Conservation (phyloP, 2,888 invertebrate species). For the Phragmatobia fuliginosa region DNA sequence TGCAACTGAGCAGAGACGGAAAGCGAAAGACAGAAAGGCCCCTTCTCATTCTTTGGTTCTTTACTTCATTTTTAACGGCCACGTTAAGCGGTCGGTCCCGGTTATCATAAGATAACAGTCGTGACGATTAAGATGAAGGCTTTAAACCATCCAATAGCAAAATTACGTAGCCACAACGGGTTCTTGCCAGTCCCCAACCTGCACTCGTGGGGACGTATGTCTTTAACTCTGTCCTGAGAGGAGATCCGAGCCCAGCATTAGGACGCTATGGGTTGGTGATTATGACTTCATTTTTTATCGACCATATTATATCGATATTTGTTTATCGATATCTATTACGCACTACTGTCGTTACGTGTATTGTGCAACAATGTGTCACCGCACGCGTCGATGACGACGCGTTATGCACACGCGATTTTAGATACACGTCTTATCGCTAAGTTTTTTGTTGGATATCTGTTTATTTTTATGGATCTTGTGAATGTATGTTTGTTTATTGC, state of each 20-base stretch:
- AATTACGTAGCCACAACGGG: too few species aligned
- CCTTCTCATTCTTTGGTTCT: neutral
- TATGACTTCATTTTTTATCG: neutral
- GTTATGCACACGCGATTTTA: slow-evolving; percentile 58
- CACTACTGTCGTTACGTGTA: slow-evolving; percentile 66
- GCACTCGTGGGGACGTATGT: too few species aligned
- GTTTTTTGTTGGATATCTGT: neutral
- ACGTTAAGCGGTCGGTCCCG: too few species aligned
- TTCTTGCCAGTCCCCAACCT: too few species aligned
- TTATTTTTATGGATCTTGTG: neutral
- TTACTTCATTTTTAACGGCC: too few species aligned
- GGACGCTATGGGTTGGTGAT: too few species aligned
- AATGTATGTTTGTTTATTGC: neutral
- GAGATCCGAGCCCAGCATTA: too few species aligned
- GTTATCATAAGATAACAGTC: too few species aligned
- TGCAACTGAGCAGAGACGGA: neutral
- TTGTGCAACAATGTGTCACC: slow-evolving; percentile 67
- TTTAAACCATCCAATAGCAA: too few species aligned
- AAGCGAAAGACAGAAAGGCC: neutral
- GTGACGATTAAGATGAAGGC: too few species aligned
- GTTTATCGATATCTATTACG: slow-evolving; percentile 32
- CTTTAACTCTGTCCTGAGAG: too few species aligned
- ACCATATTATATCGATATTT: neutral
- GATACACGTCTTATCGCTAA: slow-evolving; percentile 9
- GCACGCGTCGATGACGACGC: slow-evolving; percentile 62